Conservation (phyloP, 2,888 invertebrate genomes). For the Drosophila antonietae region DNA sequence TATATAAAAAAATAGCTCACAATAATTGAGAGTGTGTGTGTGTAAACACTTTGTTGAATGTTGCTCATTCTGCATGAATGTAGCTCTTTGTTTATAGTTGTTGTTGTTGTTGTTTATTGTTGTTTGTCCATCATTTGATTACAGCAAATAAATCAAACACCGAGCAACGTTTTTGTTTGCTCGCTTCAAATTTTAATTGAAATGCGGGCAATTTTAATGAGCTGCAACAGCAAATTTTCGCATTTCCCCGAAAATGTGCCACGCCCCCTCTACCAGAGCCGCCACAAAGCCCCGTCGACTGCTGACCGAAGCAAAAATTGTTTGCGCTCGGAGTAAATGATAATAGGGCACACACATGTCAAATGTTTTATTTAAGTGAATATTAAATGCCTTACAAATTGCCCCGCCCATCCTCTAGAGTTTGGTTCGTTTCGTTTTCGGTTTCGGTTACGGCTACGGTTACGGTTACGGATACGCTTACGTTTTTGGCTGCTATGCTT, state of each 20-base stretch:
- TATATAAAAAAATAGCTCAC: neutral
- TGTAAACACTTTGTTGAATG: slow-evolving; percentile 1
- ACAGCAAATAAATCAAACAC: slow-evolving; percentile 49
- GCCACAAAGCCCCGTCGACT: neutral
- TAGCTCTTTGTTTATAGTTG: slow-evolving; percentile 16
- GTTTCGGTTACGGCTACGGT: neutral
- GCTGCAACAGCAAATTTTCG: slow-evolving; percentile 36
- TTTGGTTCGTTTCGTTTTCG: neutral
- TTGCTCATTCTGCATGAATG: slow-evolving; percentile 5
- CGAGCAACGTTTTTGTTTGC: slow-evolving; percentile 16
- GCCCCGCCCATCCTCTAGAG: slow-evolving; percentile 12
- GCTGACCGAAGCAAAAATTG: slow-evolving; percentile 35
- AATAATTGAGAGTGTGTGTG: neutral
- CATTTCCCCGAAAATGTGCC: slow-evolving; percentile 1
- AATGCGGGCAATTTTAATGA: slow-evolving; percentile 55
- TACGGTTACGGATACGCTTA: slow-evolving; percentile 16
- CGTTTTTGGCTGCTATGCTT: slow-evolving; percentile 39
- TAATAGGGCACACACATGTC: slow-evolving; percentile 47
- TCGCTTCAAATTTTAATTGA: slow-evolving; percentile 40
- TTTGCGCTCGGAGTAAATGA: slow-evolving; percentile 49
- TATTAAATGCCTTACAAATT: slow-evolving; percentile 70
- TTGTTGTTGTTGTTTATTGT: slow-evolving; percentile 14
- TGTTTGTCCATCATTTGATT: slow-evolving; percentile 40
- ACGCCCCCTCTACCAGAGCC: neutral
- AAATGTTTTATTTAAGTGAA: slow-evolving; percentile 77